Evolutionary conservation across 2,888 invertebrate genomes (phyloP).

Genomic region (Ecliptopera silaceata): DNA sequence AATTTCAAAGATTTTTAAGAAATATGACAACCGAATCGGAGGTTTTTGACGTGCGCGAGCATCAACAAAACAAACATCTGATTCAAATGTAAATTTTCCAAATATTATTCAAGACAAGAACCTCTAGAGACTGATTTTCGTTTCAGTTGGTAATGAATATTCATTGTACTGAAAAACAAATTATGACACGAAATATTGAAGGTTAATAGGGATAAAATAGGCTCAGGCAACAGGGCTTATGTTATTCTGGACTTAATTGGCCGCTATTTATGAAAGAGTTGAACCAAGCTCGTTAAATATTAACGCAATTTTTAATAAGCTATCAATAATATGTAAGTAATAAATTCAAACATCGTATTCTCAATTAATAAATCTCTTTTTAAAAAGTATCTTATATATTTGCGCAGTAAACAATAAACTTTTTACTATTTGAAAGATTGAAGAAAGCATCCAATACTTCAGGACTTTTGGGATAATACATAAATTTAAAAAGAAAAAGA

Average conservation of each 20-base stretch:
- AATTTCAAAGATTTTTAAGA: slow-evolving; percentile 35
- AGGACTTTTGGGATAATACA: not conserved
- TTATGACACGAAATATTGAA: slow-evolving; percentile 22
- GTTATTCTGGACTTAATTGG: not conserved
- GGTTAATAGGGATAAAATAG: slow-evolving; percentile 14
- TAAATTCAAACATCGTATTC: too few species aligned
- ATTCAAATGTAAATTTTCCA: slow-evolving; percentile 36
- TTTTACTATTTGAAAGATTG: too few species aligned
- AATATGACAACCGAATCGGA: slow-evolving; percentile 30
- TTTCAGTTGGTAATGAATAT: slow-evolving; percentile 43
- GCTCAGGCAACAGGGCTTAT: not conserved
- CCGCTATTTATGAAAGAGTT: not conserved
- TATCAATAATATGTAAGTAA: too few species aligned
- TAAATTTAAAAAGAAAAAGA: slow-evolving; percentile 16
- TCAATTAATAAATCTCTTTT: too few species aligned
- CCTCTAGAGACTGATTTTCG: slow-evolving; percentile 33
- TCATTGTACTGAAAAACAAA: slow-evolving; percentile 31
- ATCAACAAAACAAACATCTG: slow-evolving; percentile 23
- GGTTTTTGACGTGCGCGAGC: slow-evolving; percentile 22
- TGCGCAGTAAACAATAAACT: too few species aligned
- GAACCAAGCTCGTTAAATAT: not conserved
- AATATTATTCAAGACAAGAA: slow-evolving; percentile 35
- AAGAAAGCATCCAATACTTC: too few species aligned
- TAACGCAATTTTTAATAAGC: too few species aligned
- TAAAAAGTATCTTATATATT: too few species aligned